Percentiles rank a stretch among this genome's conserved stretches.
Evolutionary conservation across 2,888 invertebrate genomes (phyloP).

Genomic region (Ethmia dodecea): DNA sequence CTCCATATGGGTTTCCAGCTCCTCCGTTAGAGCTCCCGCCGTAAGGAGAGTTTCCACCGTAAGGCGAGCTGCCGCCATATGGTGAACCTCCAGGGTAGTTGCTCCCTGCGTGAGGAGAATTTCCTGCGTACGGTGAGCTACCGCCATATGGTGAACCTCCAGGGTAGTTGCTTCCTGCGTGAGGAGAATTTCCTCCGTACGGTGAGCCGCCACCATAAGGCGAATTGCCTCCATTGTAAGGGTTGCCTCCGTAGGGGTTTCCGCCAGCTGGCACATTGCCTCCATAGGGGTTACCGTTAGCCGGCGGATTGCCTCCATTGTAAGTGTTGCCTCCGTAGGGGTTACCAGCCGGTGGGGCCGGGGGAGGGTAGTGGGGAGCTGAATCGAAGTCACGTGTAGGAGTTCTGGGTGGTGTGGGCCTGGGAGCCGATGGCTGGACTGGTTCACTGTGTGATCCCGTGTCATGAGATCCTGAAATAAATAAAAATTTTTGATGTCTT

Average conservation of each 20-base stretch:
- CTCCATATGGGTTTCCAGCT: slow-evolving; percentile 22
- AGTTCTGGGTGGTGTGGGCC: slow-evolving; percentile 36
- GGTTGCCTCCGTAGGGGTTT: slow-evolving; percentile 19
- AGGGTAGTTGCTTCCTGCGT: slow-evolving; percentile 22
- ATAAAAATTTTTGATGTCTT: no score
- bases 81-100: slow-evolving; percentile 25
- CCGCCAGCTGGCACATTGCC: slow-evolving; percentile 32
- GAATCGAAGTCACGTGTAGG: slow-evolving; percentile 48
- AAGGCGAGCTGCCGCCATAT: slow-evolving; percentile 26
- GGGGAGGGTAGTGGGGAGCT: slow-evolving; percentile 62
- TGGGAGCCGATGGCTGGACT: slow-evolving; percentile 39
- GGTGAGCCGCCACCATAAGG: slow-evolving; percentile 27
- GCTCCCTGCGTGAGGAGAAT: slow-evolving; percentile 24
- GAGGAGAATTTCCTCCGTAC: slow-evolving; percentile 16
- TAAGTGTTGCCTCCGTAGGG: slow-evolving; percentile 17
- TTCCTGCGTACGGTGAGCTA: slow-evolving; percentile 27
- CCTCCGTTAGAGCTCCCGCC: slow-evolving; percentile 25
- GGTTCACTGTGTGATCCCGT: slow-evolving; percentile 62
- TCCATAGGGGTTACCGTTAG: slow-evolving; percentile 23
- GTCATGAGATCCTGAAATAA: no score
- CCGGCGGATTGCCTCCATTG: slow-evolving; percentile 24
- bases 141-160: slow-evolving; percentile 30
- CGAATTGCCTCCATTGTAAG: slow-evolving; percentile 29
- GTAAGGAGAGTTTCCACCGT: slow-evolving; percentile 29
- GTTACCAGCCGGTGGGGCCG: slow-evolving; percentile 45